Percentiles rank a stretch among this genome's conserved stretches.
phyloP scores from a whole-genome alignment of 2,888 invertebrate species.

The Thelaira solivaga region DNA sequence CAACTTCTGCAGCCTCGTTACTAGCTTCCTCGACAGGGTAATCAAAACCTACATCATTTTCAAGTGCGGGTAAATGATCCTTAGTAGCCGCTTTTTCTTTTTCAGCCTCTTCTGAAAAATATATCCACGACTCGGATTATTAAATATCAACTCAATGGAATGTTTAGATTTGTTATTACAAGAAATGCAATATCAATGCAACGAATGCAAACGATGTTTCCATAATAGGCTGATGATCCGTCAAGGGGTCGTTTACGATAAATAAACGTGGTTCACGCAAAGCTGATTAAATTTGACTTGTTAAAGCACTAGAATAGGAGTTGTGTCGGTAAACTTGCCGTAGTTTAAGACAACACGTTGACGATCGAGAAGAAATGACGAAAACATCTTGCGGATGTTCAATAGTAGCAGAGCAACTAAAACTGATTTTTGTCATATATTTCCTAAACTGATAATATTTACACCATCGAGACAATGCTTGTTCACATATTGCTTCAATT shows the following conservation, averaged over 20 bases:
- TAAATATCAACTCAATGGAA: slow-evolving; percentile 95
- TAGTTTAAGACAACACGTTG: slow-evolving; percentile 99
- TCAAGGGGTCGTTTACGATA: slow-evolving; percentile 96
- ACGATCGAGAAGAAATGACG: slow-evolving; percentile 96
- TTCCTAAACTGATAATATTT: slow-evolving; percentile 96
- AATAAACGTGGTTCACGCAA: slow-evolving; percentile 98
- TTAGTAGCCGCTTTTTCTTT: slow-evolving; percentile 96
- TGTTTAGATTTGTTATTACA: slow-evolving; percentile 99
- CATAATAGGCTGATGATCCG: slow-evolving; percentile 97
- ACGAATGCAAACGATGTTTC: slow-evolving; percentile 98
- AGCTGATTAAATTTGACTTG: slow-evolving; percentile 97
- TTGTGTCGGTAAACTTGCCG: slow-evolving; percentile 98
- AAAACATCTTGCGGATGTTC: slow-evolving; percentile 98
- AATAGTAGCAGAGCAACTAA: slow-evolving; percentile 97
- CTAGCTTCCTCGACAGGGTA: slow-evolving; percentile 78
- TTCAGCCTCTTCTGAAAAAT: slow-evolving; percentile 98
- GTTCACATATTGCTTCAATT: slow-evolving; percentile 98
- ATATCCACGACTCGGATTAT: slow-evolving; percentile 98
- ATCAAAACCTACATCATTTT: slow-evolving; percentile 76
- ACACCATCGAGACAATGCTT: slow-evolving; percentile 96
- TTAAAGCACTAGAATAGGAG: slow-evolving; percentile 98
- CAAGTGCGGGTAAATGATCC: slow-evolving; percentile 79
- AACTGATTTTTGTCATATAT: slow-evolving; percentile 98
- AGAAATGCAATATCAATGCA: slow-evolving; percentile 99
- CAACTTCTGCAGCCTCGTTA: slow-evolving; percentile 79